These are phyloP conservation scores for Cinclus cinclus DNA, from an alignment of 2,113 vertebrate species.

Conservation along the genomic window DNA sequence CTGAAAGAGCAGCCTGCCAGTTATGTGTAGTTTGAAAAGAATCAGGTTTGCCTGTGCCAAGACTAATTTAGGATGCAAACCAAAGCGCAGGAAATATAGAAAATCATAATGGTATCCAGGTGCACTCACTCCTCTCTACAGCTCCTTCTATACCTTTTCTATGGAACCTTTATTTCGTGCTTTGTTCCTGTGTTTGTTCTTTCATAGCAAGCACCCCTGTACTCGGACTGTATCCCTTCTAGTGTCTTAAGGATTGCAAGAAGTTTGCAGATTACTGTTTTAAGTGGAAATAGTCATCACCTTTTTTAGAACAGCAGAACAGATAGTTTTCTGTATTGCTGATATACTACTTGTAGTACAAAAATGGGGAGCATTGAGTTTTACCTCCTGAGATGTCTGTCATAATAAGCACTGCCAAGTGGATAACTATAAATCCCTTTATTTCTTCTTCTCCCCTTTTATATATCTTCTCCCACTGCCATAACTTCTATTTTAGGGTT, in stretches of 20 bases:
- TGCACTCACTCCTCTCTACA: not conserved
- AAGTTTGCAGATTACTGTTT: not conserved
- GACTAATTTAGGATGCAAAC: not conserved
- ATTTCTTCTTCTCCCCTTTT: not conserved
- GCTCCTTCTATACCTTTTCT: not conserved
- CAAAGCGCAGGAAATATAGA: not conserved
- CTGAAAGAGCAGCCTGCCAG: not conserved
- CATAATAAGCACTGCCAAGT: not conserved
- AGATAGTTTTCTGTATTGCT: not conserved
- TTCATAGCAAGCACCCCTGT: not conserved
- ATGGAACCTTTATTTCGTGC: not conserved
- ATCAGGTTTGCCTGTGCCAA: not conserved
- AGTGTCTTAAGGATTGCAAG: not conserved
- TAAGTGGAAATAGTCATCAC: not conserved
- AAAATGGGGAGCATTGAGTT: not conserved
- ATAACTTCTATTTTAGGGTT: not conserved
- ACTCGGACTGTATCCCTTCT: not conserved
- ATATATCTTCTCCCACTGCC: not conserved
- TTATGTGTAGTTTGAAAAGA: not conserved
- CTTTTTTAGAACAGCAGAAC: not conserved
- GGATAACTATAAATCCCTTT: not conserved
- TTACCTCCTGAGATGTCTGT: not conserved
- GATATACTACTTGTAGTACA: not conserved
- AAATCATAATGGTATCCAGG: not conserved
- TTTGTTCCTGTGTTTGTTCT: not conserved